Evolutionary conservation across 2,113 vertebrate species (phyloP).

Genomic region (Stigmatopora nigra): DNA sequence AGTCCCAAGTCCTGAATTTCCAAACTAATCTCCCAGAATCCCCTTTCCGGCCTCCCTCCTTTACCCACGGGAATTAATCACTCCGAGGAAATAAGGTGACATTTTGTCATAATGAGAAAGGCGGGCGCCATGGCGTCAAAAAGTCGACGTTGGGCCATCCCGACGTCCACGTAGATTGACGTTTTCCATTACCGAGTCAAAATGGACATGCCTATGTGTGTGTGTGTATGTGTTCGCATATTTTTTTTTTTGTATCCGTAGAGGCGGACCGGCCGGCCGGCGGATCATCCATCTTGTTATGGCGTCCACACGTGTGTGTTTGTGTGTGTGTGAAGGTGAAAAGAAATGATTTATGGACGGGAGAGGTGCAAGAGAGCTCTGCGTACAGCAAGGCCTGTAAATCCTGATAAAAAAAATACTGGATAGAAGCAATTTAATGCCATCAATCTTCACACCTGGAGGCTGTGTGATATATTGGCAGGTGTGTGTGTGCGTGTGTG

Average conservation of each 20-base stretch:
- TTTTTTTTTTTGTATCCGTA: slow-evolving; percentile 30
- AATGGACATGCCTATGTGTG: slow-evolving; percentile 60
- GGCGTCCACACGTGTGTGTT: slow-evolving; percentile 8
- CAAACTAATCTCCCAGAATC: not conserved
- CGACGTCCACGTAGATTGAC: slow-evolving; percentile 65
- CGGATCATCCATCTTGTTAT: slow-evolving; percentile 66
- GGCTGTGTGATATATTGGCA: slow-evolving; percentile 64
- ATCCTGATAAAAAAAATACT: slow-evolving; percentile 71
- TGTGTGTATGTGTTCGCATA: not conserved
- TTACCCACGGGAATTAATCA: slow-evolving; percentile 63
- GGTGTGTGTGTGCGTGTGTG: not conserved
- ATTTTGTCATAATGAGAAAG: slow-evolving; percentile 71
- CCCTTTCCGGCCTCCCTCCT: slow-evolving; percentile 6
- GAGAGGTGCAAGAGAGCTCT: slow-evolving; percentile 59
- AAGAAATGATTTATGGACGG: slow-evolving; percentile 71
- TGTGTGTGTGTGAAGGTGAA: slow-evolving; percentile 9
- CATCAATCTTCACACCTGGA: slow-evolving; percentile 69
- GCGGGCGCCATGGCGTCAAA: slow-evolving; percentile 53
- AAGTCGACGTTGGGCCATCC: slow-evolving; percentile 38
- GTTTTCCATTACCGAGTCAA: slow-evolving; percentile 76
- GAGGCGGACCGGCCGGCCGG: slow-evolving; percentile 35
- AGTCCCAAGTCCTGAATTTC: no score
- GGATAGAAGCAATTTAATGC: slow-evolving; percentile 77
- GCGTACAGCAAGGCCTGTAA: slow-evolving; percentile 66
- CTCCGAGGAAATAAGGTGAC: slow-evolving; percentile 64